phyloP scores from a whole-genome alignment of 2,113 vertebrate genomes.

The Puffinus mauretanicus region DNA sequence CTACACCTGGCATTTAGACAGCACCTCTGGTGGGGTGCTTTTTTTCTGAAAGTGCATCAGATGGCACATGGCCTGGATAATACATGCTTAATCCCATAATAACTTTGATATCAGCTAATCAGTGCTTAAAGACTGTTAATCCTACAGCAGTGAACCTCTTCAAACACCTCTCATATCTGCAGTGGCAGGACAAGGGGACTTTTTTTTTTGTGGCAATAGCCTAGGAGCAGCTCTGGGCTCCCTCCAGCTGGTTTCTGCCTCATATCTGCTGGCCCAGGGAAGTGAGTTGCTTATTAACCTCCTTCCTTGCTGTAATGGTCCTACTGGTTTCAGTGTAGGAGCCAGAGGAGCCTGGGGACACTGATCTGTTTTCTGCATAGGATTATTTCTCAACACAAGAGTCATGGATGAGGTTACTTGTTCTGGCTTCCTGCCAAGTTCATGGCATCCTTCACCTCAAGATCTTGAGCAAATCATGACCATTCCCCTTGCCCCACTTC shows the following conservation, averaged over 20 bases:
- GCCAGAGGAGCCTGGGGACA: not conserved
- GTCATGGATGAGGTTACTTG: not conserved
- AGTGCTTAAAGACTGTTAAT: not conserved
- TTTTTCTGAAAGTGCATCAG: not conserved
- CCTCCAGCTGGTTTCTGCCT: not conserved
- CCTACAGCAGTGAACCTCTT: not conserved
- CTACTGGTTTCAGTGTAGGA: not conserved
- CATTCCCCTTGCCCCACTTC: not conserved
- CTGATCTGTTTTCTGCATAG: not conserved
- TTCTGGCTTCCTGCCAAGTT: not conserved
- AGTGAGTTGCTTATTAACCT: not conserved
- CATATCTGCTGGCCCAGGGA: not conserved
- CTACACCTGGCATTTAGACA: not conserved
- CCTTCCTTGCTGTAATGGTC: not conserved
- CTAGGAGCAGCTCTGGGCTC: constrained; percentile 15
- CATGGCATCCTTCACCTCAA: not conserved
- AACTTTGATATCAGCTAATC: not conserved
- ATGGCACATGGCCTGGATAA: not conserved
- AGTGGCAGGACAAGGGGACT: not conserved
- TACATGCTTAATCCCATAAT: not conserved
- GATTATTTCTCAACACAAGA: not conserved
- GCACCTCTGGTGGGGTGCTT: not conserved
- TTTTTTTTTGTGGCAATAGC: not conserved
- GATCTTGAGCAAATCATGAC: not conserved
- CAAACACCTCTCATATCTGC: not conserved